Percentiles rank a stretch among this genome's conserved stretches.
Evolutionary conservation across 2,113 vertebrate species (phyloP).

Genomic region (Hippocampus zosterae): DNA sequence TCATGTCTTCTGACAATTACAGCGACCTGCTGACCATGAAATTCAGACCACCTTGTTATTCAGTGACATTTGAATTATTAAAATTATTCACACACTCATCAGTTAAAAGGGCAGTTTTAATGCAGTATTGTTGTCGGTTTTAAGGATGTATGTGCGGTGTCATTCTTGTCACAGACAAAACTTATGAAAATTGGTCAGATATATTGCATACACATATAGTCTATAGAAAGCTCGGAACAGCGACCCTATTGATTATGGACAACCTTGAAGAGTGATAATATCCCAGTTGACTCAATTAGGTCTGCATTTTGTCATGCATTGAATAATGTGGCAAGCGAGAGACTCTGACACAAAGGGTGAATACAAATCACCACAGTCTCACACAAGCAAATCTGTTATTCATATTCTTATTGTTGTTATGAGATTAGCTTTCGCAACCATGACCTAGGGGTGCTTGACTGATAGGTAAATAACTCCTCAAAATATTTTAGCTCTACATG

Average conservation of each 20-base stretch:
- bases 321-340: slow-evolving; percentile 43
- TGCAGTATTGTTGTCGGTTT: slow-evolving; percentile 4
- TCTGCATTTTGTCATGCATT: slow-evolving; percentile 47
- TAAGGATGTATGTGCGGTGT: not conserved
- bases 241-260: slow-evolving; percentile 49
- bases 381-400: slow-evolving; percentile 4
- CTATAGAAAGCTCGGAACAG: slow-evolving; percentile 3
- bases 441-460: slow-evolving; percentile 11
- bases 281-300: slow-evolving; percentile 65
- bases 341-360: slow-evolving; percentile 30
- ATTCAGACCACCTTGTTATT: slow-evolving; percentile 62
- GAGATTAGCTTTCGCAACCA: slow-evolving; percentile 3
- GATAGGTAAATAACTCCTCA: not conserved
- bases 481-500: not conserved
- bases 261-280: slow-evolving; percentile 27
- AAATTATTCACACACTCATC: slow-evolving; percentile 49
- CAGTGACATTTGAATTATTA: slow-evolving; percentile 64
- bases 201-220: slow-evolving; percentile 2
- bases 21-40: slow-evolving; percentile 55
- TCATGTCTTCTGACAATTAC: slow-evolving; percentile 48
- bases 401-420: not conserved
- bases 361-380: slow-evolving; percentile 29
- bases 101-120: slow-evolving; percentile 42
- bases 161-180: slow-evolving; percentile 18
- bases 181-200: slow-evolving; percentile 16